Percentiles rank a stretch among this genome's conserved stretches.
Conservation (phyloP, 2,888 invertebrate species). For the Rambutsinella grinnellia region DNA sequence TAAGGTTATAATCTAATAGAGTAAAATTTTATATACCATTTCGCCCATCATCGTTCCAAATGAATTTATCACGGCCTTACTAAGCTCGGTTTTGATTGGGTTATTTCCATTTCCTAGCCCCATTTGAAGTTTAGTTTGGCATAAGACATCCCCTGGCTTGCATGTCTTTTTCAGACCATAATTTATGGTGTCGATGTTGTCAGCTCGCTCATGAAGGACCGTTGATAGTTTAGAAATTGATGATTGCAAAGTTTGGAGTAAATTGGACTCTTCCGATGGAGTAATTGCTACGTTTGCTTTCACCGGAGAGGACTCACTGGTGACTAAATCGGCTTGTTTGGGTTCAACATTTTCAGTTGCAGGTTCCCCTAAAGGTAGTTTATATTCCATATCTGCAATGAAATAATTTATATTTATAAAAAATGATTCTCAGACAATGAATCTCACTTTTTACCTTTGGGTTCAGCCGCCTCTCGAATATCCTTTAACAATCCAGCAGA, state of each 20-base stretch:
- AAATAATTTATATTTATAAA: not conserved
- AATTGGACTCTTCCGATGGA: slow-evolving; percentile 26
- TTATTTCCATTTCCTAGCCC: not conserved
- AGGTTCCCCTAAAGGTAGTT: slow-evolving; percentile 17
- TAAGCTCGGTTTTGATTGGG: slow-evolving; percentile 35
- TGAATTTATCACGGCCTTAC: slow-evolving; percentile 43
- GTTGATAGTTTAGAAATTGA: slow-evolving; percentile 42
- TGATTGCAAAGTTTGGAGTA: slow-evolving; percentile 15
- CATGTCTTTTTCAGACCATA: slow-evolving; percentile 16
- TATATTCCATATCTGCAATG: slow-evolving; percentile 39
- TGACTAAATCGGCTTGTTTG: not conserved
- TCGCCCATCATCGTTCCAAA: slow-evolving; percentile 53
- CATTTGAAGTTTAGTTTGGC: not conserved
- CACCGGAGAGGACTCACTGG: not conserved
- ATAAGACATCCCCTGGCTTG: slow-evolving; percentile 40
- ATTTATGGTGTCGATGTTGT: not conserved
- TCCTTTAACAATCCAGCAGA: slow-evolving; percentile 45
- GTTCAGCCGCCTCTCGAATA: slow-evolving; percentile 45
- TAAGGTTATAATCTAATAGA: no score
- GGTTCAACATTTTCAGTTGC: not conserved
- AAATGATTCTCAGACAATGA: slow-evolving; percentile 1
- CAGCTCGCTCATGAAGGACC: slow-evolving; percentile 39
- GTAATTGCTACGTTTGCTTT: slow-evolving; percentile 1
- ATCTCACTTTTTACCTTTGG: slow-evolving; percentile 39
- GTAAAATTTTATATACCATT: no score